These are phyloP conservation scores for Entomobrya multifasciata DNA, from an alignment of 2,888 invertebrate species.

Conservation along the genomic window DNA sequence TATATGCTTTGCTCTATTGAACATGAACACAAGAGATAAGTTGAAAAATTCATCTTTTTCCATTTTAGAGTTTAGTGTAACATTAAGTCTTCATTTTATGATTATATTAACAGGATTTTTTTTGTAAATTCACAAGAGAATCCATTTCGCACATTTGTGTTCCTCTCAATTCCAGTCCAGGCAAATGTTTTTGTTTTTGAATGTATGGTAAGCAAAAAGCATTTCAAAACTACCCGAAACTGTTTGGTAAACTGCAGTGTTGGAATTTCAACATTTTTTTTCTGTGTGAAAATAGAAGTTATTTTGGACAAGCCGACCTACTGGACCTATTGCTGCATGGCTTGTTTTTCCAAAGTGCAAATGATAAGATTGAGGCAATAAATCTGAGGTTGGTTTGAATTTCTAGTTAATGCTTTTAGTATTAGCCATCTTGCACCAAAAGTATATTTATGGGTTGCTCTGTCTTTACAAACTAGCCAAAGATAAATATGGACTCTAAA, in stretches of 20 bases:
- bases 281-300: no score
- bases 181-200: no score
- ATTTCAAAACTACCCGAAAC: no score
- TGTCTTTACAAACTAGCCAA: slow-evolving; percentile 10
- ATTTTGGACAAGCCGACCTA: no score
- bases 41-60: no score
- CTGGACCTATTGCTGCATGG: background rate
- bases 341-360: slow-evolving; percentile 58
- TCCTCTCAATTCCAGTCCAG: no score
- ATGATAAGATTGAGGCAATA: slow-evolving; percentile 59
- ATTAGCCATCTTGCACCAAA: slow-evolving; percentile 24
- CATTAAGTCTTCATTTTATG: no score
- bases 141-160: background rate
- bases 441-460: slow-evolving; percentile 52
- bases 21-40: no score
- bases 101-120: background rate
- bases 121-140: background rate
- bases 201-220: no score
- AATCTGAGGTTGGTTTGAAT: slow-evolving; percentile 64
- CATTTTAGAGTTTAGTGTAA: no score
- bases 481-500: background rate
- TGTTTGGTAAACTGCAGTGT: no score
- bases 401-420: slow-evolving; percentile 55
- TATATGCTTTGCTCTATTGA: background rate
- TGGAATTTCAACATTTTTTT: no score